Percentiles rank a stretch among this genome's conserved stretches.
Evolutionary conservation across 2,888 invertebrate genomes (phyloP).

Genomic region (Thereva unica): DNA sequence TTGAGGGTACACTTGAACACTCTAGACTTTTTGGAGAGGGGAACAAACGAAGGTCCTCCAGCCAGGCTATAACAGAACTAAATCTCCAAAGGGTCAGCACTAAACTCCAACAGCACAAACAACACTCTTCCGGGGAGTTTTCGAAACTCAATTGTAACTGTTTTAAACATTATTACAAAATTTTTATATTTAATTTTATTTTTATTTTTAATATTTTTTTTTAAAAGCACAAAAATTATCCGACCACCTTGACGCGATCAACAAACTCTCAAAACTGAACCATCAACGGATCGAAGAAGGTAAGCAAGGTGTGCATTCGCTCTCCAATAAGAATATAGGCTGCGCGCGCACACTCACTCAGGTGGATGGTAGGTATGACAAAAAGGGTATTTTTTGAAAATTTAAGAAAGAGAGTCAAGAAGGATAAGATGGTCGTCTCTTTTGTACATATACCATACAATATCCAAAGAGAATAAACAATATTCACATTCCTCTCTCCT

Average conservation of each 20-base stretch:
- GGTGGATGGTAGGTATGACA: slow-evolving; percentile 1
- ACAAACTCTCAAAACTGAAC: slow-evolving; percentile 38
- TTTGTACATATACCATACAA: too few relatives aligned
- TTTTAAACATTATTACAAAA: slow-evolving; percentile 21
- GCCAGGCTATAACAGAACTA: too few relatives aligned
- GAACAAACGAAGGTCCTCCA: too few relatives aligned
- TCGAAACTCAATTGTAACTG: slow-evolving; percentile 3
- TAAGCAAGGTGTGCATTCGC: slow-evolving; percentile 31
- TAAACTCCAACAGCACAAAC: slow-evolving; percentile 16
- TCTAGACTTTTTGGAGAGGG: too few relatives aligned
- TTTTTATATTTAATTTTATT: slow-evolving; percentile 8
- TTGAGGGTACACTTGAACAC: too few relatives aligned
- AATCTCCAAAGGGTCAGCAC: too few relatives aligned
- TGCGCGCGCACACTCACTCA: slow-evolving; percentile 16
- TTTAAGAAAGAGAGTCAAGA: too few relatives aligned
- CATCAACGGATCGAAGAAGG: slow-evolving; percentile 8
- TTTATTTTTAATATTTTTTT: slow-evolving; percentile 6
- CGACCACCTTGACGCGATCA: slow-evolving; percentile 33
- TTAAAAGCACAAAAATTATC: slow-evolving; percentile 4
- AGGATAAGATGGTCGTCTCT: too few relatives aligned
- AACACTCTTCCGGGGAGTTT: slow-evolving; percentile 17
- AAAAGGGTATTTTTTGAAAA: too few relatives aligned
- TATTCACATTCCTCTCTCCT: slow-evolving; percentile 1
- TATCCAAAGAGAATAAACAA: not conserved
- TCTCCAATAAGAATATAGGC: slow-evolving; percentile 25